Base-by-base conservation (phyloP, 2,888 invertebrate species). In the Portevinia maculata region DNA sequence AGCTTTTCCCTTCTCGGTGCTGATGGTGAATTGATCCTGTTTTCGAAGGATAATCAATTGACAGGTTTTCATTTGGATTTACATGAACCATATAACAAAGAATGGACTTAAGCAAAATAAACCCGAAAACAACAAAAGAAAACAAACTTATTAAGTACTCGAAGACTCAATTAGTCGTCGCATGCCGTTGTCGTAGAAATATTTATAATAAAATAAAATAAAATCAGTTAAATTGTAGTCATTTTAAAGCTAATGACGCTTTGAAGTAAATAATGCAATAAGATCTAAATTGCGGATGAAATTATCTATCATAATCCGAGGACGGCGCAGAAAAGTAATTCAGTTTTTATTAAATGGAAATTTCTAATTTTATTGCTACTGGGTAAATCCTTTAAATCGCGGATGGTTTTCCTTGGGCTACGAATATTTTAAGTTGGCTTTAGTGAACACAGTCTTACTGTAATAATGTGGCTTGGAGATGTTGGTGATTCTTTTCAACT, bases 31-130 rank as follows among this genome's bases (percentile, higher is more conserved):
- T 46, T 52, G 52, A 76, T 81, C 81, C 76, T 81, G 76, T 76
- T 81, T 81, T 65, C 71, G 59, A 53, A 76, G 81, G 76, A 76
- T 81, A 76, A 73, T 73, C 32, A 76, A 65, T 52, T 70, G 70
- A 65, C 75, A 70, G 69, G 57, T 59, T 70, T 75, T 70, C 69
- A 50, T 65, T 64, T 65, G 34, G 59, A 75, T 24, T 64, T 55
- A 30, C 37, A 55, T 46, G 24, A 30, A 62, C 55, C 57, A 41
- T 24, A 17, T 30, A 50, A 30, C 48, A 24, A 17, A 19, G n/a
- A 59, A 6, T 60, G 46, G 44, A 65, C 8, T 52, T 39, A 19
- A 21, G 21, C 0, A n/a, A 39, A 30, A 19, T 52, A 15, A 32
- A 30, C 5, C 1, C 4, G 8, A 39, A 28, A 39, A 15, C 15